phyloP scores from a whole-genome alignment of 2,888 invertebrate genomes.

The Archips crataeganus region DNA sequence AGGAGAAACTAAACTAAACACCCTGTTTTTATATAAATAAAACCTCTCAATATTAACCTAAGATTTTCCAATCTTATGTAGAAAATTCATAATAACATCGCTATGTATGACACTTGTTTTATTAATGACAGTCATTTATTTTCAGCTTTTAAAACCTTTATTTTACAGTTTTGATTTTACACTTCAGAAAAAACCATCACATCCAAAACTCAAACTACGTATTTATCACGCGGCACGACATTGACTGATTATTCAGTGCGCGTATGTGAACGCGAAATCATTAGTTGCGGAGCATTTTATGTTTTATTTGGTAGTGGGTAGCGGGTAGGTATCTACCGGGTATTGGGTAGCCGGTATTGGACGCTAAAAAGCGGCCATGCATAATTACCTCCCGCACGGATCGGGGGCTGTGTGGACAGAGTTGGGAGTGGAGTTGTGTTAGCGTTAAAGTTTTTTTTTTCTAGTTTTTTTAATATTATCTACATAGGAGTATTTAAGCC shows the following conservation, averaged over 20 bases:
- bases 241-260: conserved; percentile 33
- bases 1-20: too few relatives aligned
- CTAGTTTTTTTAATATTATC: conserved; percentile 29
- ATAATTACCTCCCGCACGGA: conserved; percentile 83
- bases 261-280: conserved; percentile 66
- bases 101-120: too few relatives aligned
- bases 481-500: not conserved
- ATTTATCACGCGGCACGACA: conserved; percentile 12
- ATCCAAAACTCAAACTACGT: conserved; percentile 20
- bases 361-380: conserved; percentile 84
- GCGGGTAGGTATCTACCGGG: conserved; percentile 8
- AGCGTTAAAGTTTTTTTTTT: conserved; percentile 29
- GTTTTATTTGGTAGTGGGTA: conserved; percentile 51
- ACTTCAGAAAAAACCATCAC: not conserved
- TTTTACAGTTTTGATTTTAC: too few relatives aligned
- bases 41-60: not conserved
- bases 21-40: too few relatives aligned
- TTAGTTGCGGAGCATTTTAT: conserved; percentile 79
- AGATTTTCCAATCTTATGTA: not conserved
- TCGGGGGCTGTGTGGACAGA: conserved; percentile 63
- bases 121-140: too few relatives aligned
- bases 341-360: conserved; percentile 31
- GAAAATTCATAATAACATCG: too few relatives aligned
- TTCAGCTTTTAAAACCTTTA: too few relatives aligned
- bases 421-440: conserved; percentile 53